Evolutionary conservation across 2,113 vertebrate genomes (phyloP).

Genomic region (Otis tarda): DNA sequence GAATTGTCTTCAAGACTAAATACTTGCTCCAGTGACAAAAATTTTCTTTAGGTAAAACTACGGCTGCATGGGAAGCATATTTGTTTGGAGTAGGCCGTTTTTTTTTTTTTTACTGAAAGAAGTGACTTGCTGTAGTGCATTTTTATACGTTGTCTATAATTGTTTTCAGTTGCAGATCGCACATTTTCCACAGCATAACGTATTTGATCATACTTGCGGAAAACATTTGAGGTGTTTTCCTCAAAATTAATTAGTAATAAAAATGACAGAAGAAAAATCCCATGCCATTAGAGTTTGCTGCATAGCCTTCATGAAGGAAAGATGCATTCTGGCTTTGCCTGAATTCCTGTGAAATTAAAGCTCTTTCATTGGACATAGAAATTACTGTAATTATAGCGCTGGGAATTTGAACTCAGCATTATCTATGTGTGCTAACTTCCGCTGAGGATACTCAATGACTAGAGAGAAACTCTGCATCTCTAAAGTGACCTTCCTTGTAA

Average conservation of each 20-base stretch:
- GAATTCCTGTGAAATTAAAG: constrained; percentile 80
- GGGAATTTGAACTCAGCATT: constrained; percentile 47
- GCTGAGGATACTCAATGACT: not conserved
- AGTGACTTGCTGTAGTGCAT: not conserved
- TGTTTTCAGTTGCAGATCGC: not conserved
- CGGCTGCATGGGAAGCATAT: not conserved
- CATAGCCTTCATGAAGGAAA: constrained; percentile 62
- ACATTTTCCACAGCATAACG: not conserved
- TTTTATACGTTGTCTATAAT: not conserved
- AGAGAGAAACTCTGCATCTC: not conserved
- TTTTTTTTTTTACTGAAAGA: not conserved
- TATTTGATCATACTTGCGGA: not conserved
- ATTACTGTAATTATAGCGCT: constrained; percentile 79
- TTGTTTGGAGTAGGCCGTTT: not conserved
- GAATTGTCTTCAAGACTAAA: not conserved
- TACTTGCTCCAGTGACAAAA: not conserved
- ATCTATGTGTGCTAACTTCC: not conserved
- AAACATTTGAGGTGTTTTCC: not conserved
- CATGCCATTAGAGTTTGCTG: not conserved
- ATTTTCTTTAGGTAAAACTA: not conserved
- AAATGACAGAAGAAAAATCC: not conserved
- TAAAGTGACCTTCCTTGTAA: not conserved
- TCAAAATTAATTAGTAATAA: not conserved
- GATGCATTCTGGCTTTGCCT: constrained; percentile 57
- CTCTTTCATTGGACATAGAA: constrained; percentile 71